Percentiles rank a stretch among this genome's conserved stretches.
These are phyloP conservation scores for Laupala kohalensis DNA, from an alignment of 1,140 invertebrate genomes.

Conservation along the genomic window DNA sequence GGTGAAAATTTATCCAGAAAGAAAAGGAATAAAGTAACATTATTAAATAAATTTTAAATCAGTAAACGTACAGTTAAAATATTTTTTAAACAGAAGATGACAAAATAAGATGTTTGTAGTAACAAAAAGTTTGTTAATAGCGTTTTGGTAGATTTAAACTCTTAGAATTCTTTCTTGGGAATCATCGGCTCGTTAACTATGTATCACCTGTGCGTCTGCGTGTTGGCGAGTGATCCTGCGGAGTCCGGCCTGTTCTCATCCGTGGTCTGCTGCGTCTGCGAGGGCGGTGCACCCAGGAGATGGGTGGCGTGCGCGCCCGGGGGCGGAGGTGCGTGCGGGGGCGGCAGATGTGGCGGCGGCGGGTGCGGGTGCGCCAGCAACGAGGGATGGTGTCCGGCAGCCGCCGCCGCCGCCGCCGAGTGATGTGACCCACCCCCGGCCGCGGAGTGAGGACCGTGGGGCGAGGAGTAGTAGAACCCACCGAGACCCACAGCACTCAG, in stretches of 20 bases:
- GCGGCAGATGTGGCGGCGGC: constrained; percentile 29
- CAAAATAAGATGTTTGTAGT: no score
- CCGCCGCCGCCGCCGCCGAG: constrained; percentile 17
- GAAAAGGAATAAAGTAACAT: no score
- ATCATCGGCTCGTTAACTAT: no score
- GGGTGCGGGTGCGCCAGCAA: constrained; percentile 26
- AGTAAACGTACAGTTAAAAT: no score
- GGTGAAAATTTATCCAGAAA: no score
- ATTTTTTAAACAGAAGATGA: no score
- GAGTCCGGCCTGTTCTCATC: constrained; percentile 68
- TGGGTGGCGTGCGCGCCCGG: constrained; percentile 17
- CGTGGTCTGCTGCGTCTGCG: constrained; percentile 24
- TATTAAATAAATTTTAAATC: no score
- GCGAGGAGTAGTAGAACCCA: constrained; percentile 55
- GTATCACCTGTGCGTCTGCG: neutral
- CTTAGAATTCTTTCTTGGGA: no score
- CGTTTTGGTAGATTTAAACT: no score
- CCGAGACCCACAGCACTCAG: constrained; percentile 67
- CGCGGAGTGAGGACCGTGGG: constrained; percentile 32
- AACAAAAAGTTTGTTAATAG: no score
- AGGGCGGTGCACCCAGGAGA: constrained; percentile 8
- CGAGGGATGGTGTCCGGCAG: constrained; percentile 26
- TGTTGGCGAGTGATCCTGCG: constrained; percentile 17
- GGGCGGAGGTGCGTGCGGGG: constrained; percentile 64
- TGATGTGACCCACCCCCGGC: constrained; percentile 65